These are phyloP conservation scores for Orthosia gracilis DNA, from an alignment of 2,888 invertebrate genomes.

Conservation along the genomic window DNA sequence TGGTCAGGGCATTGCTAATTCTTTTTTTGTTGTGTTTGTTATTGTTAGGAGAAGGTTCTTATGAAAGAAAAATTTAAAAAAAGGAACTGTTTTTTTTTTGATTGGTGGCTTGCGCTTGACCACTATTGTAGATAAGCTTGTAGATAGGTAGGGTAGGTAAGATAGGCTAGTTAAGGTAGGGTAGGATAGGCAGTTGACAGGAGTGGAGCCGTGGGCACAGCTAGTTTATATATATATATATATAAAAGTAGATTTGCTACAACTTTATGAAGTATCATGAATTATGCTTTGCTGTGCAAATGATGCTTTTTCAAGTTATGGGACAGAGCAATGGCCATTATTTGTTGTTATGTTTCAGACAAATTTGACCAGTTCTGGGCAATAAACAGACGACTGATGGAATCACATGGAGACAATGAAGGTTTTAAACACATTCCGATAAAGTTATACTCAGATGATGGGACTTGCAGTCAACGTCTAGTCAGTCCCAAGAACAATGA, in stretches of 20 bases:
- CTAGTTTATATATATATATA: too few species aligned
- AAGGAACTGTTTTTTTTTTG: too few species aligned
- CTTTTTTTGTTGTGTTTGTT: too few species aligned
- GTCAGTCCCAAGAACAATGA: slow-evolving; percentile 94
- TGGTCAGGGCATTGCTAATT: too few species aligned
- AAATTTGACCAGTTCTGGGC: slow-evolving; percentile 99
- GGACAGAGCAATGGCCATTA: neutral
- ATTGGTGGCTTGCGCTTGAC: too few species aligned
- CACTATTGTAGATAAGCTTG: too few species aligned
- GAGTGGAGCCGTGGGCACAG: too few species aligned
- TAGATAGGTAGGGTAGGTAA: too few species aligned
- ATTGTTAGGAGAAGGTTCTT: too few species aligned
- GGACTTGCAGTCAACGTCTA: slow-evolving; percentile 94
- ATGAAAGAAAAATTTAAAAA: too few species aligned
- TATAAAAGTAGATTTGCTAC: neutral
- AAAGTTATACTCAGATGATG: slow-evolving; percentile 94
- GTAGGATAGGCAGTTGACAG: too few species aligned
- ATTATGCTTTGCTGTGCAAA: neutral
- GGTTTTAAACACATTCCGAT: slow-evolving; percentile 97
- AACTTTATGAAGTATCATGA: neutral
- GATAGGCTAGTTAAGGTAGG: too few species aligned
- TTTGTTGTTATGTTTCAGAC: slow-evolving; percentile 93
- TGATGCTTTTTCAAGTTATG: neutral
- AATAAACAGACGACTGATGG: slow-evolving; percentile 98
- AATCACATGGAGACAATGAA: slow-evolving; percentile 94